These are phyloP conservation scores for Euleptes europaea DNA, from an alignment of 2,113 vertebrate species.

Conservation along the genomic window DNA sequence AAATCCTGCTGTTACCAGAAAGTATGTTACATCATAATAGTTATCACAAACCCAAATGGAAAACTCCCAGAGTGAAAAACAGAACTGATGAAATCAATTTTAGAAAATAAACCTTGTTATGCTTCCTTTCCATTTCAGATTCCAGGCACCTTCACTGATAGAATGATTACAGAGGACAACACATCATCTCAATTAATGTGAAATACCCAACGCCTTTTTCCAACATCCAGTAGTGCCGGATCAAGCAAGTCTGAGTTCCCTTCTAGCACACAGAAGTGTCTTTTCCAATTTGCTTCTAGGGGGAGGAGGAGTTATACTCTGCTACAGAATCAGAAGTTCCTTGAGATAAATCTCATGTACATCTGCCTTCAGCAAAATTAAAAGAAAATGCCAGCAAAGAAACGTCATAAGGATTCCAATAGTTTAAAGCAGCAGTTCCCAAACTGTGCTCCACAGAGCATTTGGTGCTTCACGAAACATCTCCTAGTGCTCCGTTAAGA, in stretches of 20 bases:
- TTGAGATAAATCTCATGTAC: conserved; percentile 32
- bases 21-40: conserved; percentile 2
- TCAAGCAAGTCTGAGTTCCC: conserved; percentile 35
- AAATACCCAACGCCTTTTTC: conserved; percentile 14
- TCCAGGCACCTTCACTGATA: conserved; percentile 5
- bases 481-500: no score
- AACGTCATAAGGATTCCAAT: background rate
- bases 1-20: background rate
- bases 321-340: conserved; percentile 28
- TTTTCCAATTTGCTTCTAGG: conserved; percentile 1
- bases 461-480: no score
- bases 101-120: background rate
- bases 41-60: background rate
- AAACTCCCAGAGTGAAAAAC: conserved; percentile 9
- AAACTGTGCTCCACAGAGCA: no score
- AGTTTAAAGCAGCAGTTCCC: background rate
- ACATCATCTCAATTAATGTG: background rate
- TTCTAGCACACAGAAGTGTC: conserved; percentile 16
- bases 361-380: conserved; percentile 27
- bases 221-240: conserved; percentile 14
- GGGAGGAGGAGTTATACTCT: conserved; percentile 33
- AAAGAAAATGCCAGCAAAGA: conserved; percentile 13
- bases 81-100: background rate
- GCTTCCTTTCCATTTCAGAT: background rate
- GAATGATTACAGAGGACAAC: background rate